These are phyloP conservation scores for Haliclystus octoradiatus DNA, from an alignment of 30 jellyfish, hydroid and myxozoan species.

Conservation along the genomic window DNA sequence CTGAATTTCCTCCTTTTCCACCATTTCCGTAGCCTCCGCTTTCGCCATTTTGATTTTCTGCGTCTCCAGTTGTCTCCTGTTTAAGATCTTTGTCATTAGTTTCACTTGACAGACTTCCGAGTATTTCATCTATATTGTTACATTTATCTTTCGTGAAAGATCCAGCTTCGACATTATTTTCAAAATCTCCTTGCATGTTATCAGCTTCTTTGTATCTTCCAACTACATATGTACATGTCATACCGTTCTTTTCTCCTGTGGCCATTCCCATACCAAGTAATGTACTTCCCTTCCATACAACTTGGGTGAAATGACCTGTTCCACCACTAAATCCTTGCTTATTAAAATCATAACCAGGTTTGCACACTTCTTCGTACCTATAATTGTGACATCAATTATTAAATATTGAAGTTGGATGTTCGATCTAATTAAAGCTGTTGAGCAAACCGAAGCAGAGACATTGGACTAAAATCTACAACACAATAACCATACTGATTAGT, in stretches of 20 bases:
- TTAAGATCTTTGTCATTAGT: neutral
- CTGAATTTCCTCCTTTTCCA: too few species aligned
- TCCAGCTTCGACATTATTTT: conserved; percentile 62
- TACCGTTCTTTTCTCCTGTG: conserved; percentile 31
- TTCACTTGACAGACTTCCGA: neutral
- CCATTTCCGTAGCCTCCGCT: too few species aligned
- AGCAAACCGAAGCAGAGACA: too few species aligned
- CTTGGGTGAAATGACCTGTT: conserved; percentile 53
- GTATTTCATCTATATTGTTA: conserved; percentile 8
- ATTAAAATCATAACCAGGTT: conserved; percentile 50
- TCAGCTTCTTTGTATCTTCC: conserved; percentile 65
- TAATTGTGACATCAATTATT: neutral
- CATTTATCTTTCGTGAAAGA: conserved; percentile 47
- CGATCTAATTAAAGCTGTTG: too few species aligned
- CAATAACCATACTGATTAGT: too few species aligned
- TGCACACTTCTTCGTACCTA: conserved; percentile 88
- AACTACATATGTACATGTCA: conserved; percentile 46
- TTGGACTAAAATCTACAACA: too few species aligned
- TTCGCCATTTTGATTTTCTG: too few species aligned
- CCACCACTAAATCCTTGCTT: conserved; percentile 24
- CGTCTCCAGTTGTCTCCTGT: neutral
- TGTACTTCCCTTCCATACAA: conserved; percentile 68
- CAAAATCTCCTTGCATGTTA: conserved; percentile 59
- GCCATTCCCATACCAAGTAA: conserved; percentile 77
- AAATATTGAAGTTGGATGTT: too few species aligned